phyloP scores from a whole-genome alignment of 2,888 invertebrate species.

The Cheiracanthium punctorium region DNA sequence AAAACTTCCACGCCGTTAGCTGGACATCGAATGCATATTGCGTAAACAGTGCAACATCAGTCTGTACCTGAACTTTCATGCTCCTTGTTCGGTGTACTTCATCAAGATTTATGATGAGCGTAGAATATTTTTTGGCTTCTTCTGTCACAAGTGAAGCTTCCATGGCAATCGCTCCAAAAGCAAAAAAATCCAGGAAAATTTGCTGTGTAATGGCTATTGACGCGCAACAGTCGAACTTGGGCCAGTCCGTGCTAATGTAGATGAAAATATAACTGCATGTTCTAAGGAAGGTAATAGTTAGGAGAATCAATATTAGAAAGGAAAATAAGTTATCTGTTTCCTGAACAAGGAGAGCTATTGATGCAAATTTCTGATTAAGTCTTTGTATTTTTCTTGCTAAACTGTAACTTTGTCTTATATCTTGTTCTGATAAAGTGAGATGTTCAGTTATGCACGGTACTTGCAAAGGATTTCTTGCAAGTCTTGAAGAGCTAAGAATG shows the following conservation, averaged over 20 bases:
- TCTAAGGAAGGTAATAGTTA: conserved; percentile 40
- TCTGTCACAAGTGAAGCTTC: conserved; percentile 41
- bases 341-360: conserved; percentile 29
- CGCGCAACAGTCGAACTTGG: background rate
- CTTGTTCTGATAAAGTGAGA: background rate
- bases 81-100: conserved; percentile 3
- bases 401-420: background rate
- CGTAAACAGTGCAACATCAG: conserved; percentile 27
- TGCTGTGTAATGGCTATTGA: background rate
- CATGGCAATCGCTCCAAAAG: conserved; percentile 44
- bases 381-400: conserved; percentile 39
- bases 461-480: background rate
- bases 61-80: conserved; percentile 26
- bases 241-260: conserved; percentile 43
- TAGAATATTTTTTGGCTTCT: conserved; percentile 39
- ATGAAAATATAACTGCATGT: conserved; percentile 39
- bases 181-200: conserved; percentile 41
- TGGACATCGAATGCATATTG: conserved; percentile 39
- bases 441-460: background rate
- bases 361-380: conserved; percentile 19
- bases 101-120: conserved; percentile 1
- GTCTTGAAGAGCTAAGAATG: background rate
- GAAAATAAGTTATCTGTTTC: conserved; percentile 53
- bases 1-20: conserved; percentile 55
- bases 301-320: conserved; percentile 17